Evolutionary conservation across 1,140 invertebrate genomes (phyloP).

Genomic region (Papilio polytes): DNA sequence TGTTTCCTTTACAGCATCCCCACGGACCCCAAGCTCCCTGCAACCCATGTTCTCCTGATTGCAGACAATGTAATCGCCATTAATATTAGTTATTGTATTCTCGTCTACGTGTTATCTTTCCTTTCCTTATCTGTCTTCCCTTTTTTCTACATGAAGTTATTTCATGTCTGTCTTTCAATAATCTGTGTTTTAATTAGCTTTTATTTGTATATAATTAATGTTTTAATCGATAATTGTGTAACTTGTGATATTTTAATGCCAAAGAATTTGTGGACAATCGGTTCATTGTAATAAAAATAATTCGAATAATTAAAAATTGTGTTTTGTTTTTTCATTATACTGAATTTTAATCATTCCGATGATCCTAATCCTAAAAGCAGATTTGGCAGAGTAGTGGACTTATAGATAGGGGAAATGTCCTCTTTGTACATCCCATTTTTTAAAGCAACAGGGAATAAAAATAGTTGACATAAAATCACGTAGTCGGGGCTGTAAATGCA

Average conservation of each 20-base stretch:
- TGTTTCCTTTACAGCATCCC: conserved; percentile 69
- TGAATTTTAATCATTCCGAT: neutral
- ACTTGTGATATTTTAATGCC: conserved; percentile 42
- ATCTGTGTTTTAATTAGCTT: neutral
- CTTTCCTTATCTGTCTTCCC: neutral
- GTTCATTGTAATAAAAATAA: conserved; percentile 6
- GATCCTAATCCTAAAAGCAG: neutral
- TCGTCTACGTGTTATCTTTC: neutral
- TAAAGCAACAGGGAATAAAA: neutral
- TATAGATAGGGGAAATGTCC: neutral
- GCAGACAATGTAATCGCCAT: conserved; percentile 71
- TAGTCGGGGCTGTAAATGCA: neutral
- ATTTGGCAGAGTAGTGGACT: no score
- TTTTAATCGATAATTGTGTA: conserved; percentile 17
- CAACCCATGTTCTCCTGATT: conserved; percentile 69
- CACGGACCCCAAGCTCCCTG: conserved; percentile 59
- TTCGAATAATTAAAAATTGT: conserved; percentile 30
- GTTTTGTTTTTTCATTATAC: neutral
- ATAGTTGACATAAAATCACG: neutral
- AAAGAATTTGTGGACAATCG: conserved; percentile 35
- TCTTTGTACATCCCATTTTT: neutral
- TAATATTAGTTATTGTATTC: conserved; percentile 45
- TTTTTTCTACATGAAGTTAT: neutral
- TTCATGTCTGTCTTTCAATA: neutral
- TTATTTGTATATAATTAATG: conserved; percentile 35